Evolutionary conservation across 1,140 invertebrate species (phyloP).

Genomic region (Achatina immaculata): DNA sequence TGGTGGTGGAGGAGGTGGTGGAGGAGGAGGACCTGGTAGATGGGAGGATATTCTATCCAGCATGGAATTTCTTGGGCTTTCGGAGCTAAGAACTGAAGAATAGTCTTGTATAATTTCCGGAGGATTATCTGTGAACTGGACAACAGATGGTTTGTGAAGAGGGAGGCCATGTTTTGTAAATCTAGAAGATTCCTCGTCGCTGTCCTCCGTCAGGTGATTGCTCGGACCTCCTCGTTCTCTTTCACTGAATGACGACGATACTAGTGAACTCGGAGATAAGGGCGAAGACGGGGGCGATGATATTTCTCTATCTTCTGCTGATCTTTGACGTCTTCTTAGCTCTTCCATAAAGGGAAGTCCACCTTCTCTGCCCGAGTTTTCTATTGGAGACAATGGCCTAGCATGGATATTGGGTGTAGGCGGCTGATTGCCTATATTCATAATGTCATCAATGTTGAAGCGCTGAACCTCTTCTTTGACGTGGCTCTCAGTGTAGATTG

Average conservation of each 20-base stretch:
- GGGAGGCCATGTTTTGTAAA: not conserved
- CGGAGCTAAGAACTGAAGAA: not conserved
- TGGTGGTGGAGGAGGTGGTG: not conserved
- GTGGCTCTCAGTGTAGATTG: too few relatives aligned
- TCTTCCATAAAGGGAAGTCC: not conserved
- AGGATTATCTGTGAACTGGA: not conserved
- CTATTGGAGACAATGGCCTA: not conserved
- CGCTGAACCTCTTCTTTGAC: too few relatives aligned
- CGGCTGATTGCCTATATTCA: not conserved
- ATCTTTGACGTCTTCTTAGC: not conserved
- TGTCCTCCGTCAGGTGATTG: not conserved
- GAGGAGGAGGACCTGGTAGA: not conserved
- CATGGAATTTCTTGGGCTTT: not conserved
- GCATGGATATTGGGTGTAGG: not conserved
- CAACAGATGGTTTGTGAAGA: not conserved
- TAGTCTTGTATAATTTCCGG: not conserved
- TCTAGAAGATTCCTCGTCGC: not conserved
- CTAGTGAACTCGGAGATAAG: not conserved
- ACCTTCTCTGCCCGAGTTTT: not conserved
- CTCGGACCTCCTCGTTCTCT: not conserved
- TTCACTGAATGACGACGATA: not conserved
- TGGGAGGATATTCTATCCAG: not conserved
- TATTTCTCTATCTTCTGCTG: not conserved
- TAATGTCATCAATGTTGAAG: not conserved
- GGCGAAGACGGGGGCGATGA: not conserved